Base-by-base conservation (phyloP, 2,113 vertebrate species). In the Axis porcinus region DNA sequence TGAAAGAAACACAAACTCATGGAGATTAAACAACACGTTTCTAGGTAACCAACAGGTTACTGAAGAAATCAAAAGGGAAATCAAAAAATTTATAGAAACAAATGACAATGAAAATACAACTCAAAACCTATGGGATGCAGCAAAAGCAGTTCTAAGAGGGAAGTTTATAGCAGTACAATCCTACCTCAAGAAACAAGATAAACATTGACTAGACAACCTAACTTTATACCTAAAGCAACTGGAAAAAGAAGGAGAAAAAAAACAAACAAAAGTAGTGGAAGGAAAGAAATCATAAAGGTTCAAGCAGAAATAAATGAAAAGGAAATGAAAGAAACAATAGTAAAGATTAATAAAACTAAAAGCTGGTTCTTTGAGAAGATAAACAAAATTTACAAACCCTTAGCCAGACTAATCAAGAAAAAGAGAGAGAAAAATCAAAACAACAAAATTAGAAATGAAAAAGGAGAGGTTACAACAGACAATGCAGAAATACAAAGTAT, bases 21-120 rank as follows among this genome's bases (percentile, higher is more conserved):
- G 62, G 15, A 2, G 30, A n/a, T n/a, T 17, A 16, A n/a, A 64
- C 14, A 64, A n/a, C 30, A n/a, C 30, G 0, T 64, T n/a, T 64
- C 15, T 9, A 64, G 33, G 15, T 64, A 64, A 62, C 60, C 28
- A 33, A 64, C 30, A n/a, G 30, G 30, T n/a, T n/a, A 64, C 62
- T n/a, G 15, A 64, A 64, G 30, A 64, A 64, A 9, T 64, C 62
- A 64, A 64, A 64, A 64, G 62, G 30, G 33, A 9, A 64, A n/a
- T 64, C 3, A 17, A n/a, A n/a, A 17, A n/a, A 9, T 17, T 17
- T 64, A 15, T n/a, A 64, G 62, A 64, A 64, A 64, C 62, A 64
- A n/a, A 64, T 17, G 62, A 64, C 62, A 64, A 9, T 0, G 7
- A n/a, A 64, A 64, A 64, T 4, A 64, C 62, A 64, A n/a, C 30